Evolutionary conservation across 1,140 invertebrate species (phyloP).

Genomic region (Lordiphosa mommai): DNA sequence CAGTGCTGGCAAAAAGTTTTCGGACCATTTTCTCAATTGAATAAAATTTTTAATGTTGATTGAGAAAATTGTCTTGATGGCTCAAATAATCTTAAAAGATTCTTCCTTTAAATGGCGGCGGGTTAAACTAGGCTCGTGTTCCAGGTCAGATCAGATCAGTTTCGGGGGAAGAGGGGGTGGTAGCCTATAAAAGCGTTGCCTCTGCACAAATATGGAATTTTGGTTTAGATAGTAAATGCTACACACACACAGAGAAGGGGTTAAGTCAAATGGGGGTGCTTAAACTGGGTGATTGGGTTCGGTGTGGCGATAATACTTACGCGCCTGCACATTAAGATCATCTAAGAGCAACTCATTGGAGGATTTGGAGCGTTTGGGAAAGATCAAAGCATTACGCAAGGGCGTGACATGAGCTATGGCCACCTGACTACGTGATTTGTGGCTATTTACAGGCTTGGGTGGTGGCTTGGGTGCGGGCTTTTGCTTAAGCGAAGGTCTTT

Average conservation of each 20-base stretch:
- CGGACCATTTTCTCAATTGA: not conserved
- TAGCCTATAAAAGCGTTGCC: conserved; percentile 64
- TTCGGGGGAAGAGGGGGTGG: conserved; percentile 20
- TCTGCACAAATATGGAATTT: conserved; percentile 47
- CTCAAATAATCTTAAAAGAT: conserved; percentile 4
- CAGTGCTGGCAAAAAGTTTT: conserved; percentile 33
- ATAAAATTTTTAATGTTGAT: too few relatives aligned
- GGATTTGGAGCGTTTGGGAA: conserved; percentile 67
- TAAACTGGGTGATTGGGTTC: conserved; percentile 36
- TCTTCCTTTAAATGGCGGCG: conserved; percentile 55
- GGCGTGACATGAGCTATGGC: conserved; percentile 55
- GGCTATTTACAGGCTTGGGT: conserved; percentile 32
- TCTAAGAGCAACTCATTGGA: conserved; percentile 69
- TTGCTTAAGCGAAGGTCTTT: conserved; percentile 53
- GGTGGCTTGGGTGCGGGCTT: conserved; percentile 57
- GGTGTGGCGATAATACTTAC: conserved; percentile 63
- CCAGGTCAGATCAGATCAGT: conserved; percentile 16
- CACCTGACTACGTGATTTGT: conserved; percentile 50
- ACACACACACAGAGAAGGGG: not conserved
- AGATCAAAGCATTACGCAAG: conserved; percentile 60
- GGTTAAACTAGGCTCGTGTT: conserved; percentile 45
- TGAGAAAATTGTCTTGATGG: conserved; percentile 29
- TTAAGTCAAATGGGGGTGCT: conserved; percentile 25
- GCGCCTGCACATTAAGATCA: conserved; percentile 61
- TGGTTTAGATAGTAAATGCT: not conserved